These are phyloP conservation scores for Paradisaea rubra DNA, from an alignment of 2,113 vertebrate species.

Conservation along the genomic window DNA sequence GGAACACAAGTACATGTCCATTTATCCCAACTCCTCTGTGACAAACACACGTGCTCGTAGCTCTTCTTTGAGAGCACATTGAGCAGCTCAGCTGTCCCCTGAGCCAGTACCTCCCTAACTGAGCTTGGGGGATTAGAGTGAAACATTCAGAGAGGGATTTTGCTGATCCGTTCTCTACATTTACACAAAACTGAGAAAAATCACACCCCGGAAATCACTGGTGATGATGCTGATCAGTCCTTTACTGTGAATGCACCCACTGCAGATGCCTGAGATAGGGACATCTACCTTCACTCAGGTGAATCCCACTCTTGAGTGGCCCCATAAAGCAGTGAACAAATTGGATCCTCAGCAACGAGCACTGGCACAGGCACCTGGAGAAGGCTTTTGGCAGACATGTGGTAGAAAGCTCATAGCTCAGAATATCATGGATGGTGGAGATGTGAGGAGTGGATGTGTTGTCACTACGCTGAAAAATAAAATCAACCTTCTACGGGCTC, in stretches of 20 bases:
- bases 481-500: neutral
- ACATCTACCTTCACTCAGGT: neutral
- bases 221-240: neutral
- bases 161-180: neutral
- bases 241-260: neutral
- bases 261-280: neutral
- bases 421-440: neutral
- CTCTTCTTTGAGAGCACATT: neutral
- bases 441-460: neutral
- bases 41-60: neutral
- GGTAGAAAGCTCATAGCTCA: neutral
- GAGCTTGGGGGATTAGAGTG: neutral
- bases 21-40: neutral
- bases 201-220: neutral
- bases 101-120: neutral
- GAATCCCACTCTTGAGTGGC: neutral
- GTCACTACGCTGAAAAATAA: neutral
- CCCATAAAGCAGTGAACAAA: neutral
- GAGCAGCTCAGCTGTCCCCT: neutral
- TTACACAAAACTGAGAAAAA: neutral
- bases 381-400: fast-evolving
- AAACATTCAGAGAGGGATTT: neutral
- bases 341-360: neutral
- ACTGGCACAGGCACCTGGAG: neutral
- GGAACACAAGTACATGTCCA: neutral